Base-by-base conservation (phyloP, 2,113 vertebrate genomes). In the Ceratotherium simum region DNA sequence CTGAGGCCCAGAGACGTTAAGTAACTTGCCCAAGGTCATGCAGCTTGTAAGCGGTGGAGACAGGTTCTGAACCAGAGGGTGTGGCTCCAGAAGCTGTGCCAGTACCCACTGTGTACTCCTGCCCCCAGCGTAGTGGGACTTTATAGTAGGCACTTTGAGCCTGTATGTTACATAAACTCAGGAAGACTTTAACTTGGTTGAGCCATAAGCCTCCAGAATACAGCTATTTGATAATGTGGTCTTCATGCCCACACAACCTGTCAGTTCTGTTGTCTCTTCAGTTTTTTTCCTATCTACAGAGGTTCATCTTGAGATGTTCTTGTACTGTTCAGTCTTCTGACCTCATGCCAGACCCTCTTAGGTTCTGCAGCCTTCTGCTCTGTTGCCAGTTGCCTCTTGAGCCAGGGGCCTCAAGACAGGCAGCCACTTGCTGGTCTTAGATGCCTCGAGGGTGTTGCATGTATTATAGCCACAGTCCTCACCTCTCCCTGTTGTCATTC, bases 1-100 rank as follows among this genome's bases (percentile, higher is more conserved):
- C 76, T 70, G 76, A 84, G 88, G 91, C 58, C 48, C 79, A 72
- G 91, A 54, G 88, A 65, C 31, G 60, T 65, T 39, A 81, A 48
- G 42, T 25, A 33, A 64, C 21, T 70, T 92, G 87, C 23, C 58
- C 33, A 25, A 58, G 23, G 42, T 48, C 54, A 0, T 7, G 17
- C 13, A 62, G 33, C 76, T 54, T 76, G 2, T 76, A 27, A 90
- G 76, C 51, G 8, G 36, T 17, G 29, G 86, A 73, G 65, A 16
- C 29, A 56, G 78, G 27, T 14, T 69, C 60, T 33, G 10, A 67
- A 39, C 42, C 42, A 1, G 9, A 16, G 21, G 16, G 13, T 78
- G 11, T 54, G 80, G 46, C n/a, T 86, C 29, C 13, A 8, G 33
- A 88, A 62, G 80, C 42, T 42, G 12, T 17, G 25, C 8, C 23